Percentiles rank a stretch among this genome's conserved stretches.
Conservation (phyloP, 2,113 vertebrate species). For the Ochotona curzoniae region DNA sequence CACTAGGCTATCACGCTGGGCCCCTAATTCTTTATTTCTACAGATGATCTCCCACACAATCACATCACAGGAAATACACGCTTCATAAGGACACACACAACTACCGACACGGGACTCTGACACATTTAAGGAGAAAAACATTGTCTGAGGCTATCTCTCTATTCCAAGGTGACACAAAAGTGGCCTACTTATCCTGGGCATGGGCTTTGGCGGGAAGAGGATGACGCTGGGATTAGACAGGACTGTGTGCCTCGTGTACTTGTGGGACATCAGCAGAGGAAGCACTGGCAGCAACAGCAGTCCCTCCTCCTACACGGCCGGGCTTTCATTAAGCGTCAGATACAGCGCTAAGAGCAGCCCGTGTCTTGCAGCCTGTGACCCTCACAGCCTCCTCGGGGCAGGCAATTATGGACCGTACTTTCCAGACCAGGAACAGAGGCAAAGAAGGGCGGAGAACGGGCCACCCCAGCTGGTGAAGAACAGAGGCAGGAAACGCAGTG, state of each 20-base stretch:
- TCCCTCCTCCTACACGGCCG: accelerated
- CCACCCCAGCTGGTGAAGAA: accelerated
- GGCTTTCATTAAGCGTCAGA: neutral
- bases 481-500: neutral
- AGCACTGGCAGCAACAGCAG: accelerated
- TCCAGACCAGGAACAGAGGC: neutral
- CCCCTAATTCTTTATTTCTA: too few relatives aligned
- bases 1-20: too few relatives aligned
- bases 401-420: accelerated
- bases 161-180: neutral
- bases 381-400: neutral
- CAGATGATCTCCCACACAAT: neutral
- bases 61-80: neutral
- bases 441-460: neutral
- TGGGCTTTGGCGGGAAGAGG: neutral
- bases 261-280: accelerated
- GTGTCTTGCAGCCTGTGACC: neutral
- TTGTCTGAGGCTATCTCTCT: neutral
- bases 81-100: accelerated
- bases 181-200: accelerated
- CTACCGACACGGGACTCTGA: accelerated
- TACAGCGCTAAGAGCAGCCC: accelerated
- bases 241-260: neutral
- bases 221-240: neutral
- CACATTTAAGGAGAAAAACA: neutral